phyloP scores from a whole-genome alignment of 2,888 invertebrate genomes.

The Nemotelus pantherinus region DNA sequence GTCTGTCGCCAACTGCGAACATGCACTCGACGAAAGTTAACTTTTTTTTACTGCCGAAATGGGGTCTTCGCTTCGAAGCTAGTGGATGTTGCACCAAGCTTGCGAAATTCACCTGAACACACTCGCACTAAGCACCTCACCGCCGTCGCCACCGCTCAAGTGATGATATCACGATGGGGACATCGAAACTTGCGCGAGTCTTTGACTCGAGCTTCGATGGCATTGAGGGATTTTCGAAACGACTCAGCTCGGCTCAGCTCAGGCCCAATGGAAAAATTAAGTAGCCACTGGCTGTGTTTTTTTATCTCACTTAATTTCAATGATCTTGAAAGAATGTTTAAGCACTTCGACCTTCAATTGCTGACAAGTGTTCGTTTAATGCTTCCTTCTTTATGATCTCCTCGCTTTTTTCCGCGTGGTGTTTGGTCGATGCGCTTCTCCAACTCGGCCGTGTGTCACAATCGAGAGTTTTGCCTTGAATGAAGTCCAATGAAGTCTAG shows the following conservation, averaged over 20 bases:
- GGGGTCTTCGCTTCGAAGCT: slow-evolving; percentile 23
- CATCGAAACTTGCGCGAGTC: neutral
- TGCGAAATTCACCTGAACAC: slow-evolving; percentile 16
- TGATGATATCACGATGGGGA: no score
- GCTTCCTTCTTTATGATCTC: slow-evolving; percentile 23
- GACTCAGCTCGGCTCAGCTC: neutral
- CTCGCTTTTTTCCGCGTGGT: neutral
- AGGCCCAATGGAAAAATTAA: slow-evolving; percentile 18
- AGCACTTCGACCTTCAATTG: slow-evolving; percentile 24
- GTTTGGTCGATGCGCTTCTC: no score
- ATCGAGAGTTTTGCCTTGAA: no score
- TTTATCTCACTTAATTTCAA: slow-evolving; percentile 23
- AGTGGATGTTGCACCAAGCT: neutral
- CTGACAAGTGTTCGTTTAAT: slow-evolving; percentile 20
- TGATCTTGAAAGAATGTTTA: slow-evolving; percentile 29
- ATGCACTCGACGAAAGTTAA: slow-evolving; percentile 22
- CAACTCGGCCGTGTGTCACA: no score
- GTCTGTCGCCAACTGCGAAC: neutral
- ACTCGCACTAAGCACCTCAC: neutral
- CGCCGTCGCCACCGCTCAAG: no score
- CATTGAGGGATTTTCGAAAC: slow-evolving; percentile 1
- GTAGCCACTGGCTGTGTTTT: slow-evolving; percentile 22
- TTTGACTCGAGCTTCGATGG: slow-evolving; percentile 11
- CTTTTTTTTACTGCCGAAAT: slow-evolving; percentile 17
- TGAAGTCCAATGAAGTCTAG: no score